Conservation (phyloP, 2,797 vertebrate genomes). For the Corythornis leucogaster region DNA sequence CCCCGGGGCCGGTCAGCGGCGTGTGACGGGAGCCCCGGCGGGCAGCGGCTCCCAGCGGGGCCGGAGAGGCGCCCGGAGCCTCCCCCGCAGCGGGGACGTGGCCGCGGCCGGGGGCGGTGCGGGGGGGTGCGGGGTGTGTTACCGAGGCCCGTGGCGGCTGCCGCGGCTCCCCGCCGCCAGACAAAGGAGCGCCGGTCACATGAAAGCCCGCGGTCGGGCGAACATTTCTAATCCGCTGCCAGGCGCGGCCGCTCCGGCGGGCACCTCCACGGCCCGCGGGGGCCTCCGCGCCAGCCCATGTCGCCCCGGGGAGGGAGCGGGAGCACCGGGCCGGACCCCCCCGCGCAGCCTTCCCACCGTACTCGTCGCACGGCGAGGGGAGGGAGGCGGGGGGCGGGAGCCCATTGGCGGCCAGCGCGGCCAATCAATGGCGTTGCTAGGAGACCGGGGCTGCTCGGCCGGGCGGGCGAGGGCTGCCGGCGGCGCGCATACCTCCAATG, state of each 20-base stretch:
- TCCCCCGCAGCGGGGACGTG: not conserved
- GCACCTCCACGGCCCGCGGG: not conserved
- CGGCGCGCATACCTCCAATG: slow-evolving; percentile 76
- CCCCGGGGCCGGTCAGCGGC: not conserved
- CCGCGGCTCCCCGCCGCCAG: not conserved
- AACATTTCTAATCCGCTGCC: slow-evolving; percentile 33
- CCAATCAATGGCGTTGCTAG: slow-evolving; percentile 75
- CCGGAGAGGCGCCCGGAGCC: not conserved
- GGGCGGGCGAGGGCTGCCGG: slow-evolving; percentile 44
- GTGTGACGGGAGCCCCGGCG: not conserved
- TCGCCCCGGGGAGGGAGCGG: too few species aligned
- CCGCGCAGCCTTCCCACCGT: slow-evolving; percentile 49
- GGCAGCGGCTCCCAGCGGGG: not conserved
- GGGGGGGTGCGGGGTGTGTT: too few species aligned
- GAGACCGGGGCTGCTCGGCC: slow-evolving; percentile 70
- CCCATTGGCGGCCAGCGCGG: slow-evolving; percentile 61
- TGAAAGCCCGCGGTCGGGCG: slow-evolving; percentile 30
- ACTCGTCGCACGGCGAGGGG: slow-evolving; percentile 73
- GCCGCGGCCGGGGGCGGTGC: not conserved
- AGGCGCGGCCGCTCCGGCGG: not conserved
- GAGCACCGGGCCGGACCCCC: not conserved
- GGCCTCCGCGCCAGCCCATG: not conserved
- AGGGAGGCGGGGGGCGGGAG: not conserved
- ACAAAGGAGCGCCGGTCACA: not conserved
- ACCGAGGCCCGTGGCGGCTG: not conserved